These are phyloP conservation scores for Salvelinus alpinus DNA, from an alignment of 2,113 vertebrate species.

Conservation along the genomic window DNA sequence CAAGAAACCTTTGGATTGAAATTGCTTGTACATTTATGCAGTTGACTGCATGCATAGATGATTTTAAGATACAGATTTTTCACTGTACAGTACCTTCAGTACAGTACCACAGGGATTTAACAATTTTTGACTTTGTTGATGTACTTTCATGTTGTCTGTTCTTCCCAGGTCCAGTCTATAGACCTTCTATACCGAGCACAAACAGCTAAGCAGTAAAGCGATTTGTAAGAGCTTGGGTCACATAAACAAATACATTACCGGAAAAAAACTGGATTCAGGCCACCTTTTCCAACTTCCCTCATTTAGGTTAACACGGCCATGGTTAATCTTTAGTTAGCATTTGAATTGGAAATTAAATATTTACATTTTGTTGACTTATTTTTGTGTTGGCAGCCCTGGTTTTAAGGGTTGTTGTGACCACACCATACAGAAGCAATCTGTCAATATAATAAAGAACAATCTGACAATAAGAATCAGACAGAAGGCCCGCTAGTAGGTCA, in stretches of 20 bases:
- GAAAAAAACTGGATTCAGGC: neutral
- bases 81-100: constrained; percentile 20
- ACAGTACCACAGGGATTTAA: constrained; percentile 45
- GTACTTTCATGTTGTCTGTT: constrained; percentile 4
- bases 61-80: constrained; percentile 19
- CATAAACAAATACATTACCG: neutral
- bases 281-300: neutral
- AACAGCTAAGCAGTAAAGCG: neutral
- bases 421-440: too few relatives aligned
- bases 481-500: too few relatives aligned
- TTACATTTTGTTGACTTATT: neutral
- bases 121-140: constrained; percentile 24
- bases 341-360: neutral
- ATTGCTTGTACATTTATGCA: constrained; percentile 82
- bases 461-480: too few relatives aligned
- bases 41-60: constrained; percentile 87
- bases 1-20: constrained; percentile 70
- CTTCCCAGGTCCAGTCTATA: neutral
- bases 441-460: too few relatives aligned
- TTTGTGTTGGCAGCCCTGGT: neutral
- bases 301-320: neutral
- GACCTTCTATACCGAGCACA: neutral
- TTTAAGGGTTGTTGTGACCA: too few relatives aligned
- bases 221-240: neutral
- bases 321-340: neutral